Base-by-base conservation (phyloP, 2,888 invertebrate species). In the Clostera curtula region DNA sequence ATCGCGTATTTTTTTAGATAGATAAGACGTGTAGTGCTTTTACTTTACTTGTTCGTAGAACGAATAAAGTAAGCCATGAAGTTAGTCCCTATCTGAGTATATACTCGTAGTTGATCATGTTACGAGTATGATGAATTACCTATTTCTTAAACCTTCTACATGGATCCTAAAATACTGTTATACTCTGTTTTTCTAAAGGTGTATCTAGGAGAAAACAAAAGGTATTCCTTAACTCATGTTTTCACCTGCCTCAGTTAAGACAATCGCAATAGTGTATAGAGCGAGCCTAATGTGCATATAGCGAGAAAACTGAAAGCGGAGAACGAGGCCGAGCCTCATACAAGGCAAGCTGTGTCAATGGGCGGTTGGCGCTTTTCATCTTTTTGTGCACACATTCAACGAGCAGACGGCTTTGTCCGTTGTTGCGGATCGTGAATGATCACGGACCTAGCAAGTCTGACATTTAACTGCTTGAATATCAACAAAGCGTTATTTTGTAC, bases 281-380 rank as follows among this genome's bases (percentile, higher is more conserved):
- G 44, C 49, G 43, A 40, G 43, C 40, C 56, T 61, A 60, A 61
- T 57, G 56, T 57, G 56, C 56, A 57, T 49, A 49, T 47, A 50
- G 53, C 56, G 55, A 48, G 46, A 49, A 51, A 55, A 49, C 59
- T 66, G 65, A 64, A 73, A 70, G 61, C 62, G 51, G 43, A 58
- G 60, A 75, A 69, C 62, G 73, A 73, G 76, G 74, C 63, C 74
- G 64, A 40, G 53, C 48, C 63, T 62, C 65, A 67, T 77, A 75
- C 71, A 72, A 62, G 55, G 60, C 65, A 60, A n/a, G n/a, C 60
- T 59, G 54, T 63, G 68, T 75, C 73, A 71, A 69, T 73, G 73
- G 62, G 57, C 43, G 56, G 63, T 46, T 48, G 58, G 54, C 46
- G 56, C 73, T 73, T 69, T 74, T 72, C 65, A 73, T 62, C 57